Conservation (phyloP, 2,888 invertebrate species). For the Eudasyphora cyanicolor region DNA sequence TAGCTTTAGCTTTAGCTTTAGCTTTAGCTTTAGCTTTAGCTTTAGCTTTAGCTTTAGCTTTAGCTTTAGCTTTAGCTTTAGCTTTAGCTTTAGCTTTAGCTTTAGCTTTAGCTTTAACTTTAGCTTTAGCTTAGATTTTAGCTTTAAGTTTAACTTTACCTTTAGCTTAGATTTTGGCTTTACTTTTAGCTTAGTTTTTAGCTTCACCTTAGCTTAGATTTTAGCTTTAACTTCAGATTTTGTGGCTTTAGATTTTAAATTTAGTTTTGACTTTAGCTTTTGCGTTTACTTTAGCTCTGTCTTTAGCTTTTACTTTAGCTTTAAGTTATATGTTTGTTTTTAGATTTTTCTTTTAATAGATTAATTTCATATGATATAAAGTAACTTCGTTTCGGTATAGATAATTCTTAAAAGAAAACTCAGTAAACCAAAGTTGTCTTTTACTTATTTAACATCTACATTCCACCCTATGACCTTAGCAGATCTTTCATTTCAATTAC, state of each 20-base stretch:
- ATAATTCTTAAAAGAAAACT: too few relatives aligned
- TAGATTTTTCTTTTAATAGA: neutral
- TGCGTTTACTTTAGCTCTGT: neutral
- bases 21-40: neutral
- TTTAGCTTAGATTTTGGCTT: neutral
- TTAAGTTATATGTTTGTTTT: neutral
- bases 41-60: neutral
- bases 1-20: neutral
- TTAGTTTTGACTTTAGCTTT: neutral
- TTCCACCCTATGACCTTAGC: too few relatives aligned
- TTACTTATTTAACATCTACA: too few relatives aligned
- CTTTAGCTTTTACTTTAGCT: neutral
- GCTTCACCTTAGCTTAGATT: neutral
- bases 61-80: neutral
- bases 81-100: neutral
- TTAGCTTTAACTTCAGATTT: neutral
- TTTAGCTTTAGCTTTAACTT: neutral
- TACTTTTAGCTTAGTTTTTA: neutral
- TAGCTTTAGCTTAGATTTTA: neutral
- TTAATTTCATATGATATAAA: too few relatives aligned
- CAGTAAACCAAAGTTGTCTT: too few relatives aligned
- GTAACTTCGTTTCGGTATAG: too few relatives aligned
- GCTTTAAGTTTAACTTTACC: neutral
- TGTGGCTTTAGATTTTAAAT: neutral
- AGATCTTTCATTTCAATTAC: too few relatives aligned